Evolutionary conservation across 2,888 invertebrate genomes (phyloP), one percentile per base, ranked within the genome.

Genomic region (Axea sp.): DNA sequence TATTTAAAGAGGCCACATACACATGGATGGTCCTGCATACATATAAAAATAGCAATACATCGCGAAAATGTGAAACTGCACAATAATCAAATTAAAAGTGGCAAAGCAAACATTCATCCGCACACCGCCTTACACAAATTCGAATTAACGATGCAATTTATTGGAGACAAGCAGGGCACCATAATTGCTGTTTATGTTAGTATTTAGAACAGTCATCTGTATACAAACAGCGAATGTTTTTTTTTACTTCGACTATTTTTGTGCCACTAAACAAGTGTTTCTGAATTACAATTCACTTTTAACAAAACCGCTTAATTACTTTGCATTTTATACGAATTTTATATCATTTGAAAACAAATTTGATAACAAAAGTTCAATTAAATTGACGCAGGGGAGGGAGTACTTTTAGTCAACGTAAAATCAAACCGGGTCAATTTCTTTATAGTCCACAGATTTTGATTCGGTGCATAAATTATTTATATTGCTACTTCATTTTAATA

Each of bases 1-100:
- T 59, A 49, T 69, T 64, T 74, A 69, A 69, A 74, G 65, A 74
- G 74, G 74, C 59, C 69, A 53, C 65, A 39, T 30, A 17, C 7
- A 57, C 55, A 30, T 39, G 41, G 4, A 39, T 39, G 45, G 24
- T 17, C 28, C 41, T 31, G 37, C 64, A 62, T 47, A 47, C 60
- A 37, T 24, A 6, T 55, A 11, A 43, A 60, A 62, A 62, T 47
- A 41, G 26, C 22, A 49, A 53, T 17, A 47, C 51, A 43, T 28
- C 43, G n/a, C 11, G 43, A 41, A 59, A 68, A 51, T 12, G 33
- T 8, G 0, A 45, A 68, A 51, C 43, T 45, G 59, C 45, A 43
- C 31, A 12, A 45, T 53, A 59, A 68, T 68, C 59, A 51, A 59
- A 37, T 68, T 59, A 33, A 26, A 26, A 26, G 9, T 35, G 14